phyloP scores from a whole-genome alignment of 2,888 invertebrate species.

The Didymodactylos carnosus region DNA sequence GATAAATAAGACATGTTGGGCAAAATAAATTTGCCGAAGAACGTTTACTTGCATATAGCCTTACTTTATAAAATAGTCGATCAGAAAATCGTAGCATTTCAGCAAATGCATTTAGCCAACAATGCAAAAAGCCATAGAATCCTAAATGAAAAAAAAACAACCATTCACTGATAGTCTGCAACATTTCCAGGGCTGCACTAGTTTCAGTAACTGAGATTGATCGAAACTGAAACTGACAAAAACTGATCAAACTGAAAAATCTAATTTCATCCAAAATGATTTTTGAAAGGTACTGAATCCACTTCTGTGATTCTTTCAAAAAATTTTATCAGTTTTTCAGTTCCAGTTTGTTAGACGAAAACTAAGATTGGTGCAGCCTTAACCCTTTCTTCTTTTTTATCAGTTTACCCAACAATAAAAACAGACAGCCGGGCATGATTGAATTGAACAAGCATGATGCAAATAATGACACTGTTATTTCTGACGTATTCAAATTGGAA shows the following conservation, averaged over 20 bases:
- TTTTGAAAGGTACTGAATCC: too few species aligned
- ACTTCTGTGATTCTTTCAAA: too few species aligned
- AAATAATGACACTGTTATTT: slow-evolving; percentile 30
- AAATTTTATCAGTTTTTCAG: background rate
- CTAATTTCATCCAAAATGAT: too few species aligned
- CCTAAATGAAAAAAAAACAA: slow-evolving; percentile 40
- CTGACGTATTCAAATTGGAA: slow-evolving; percentile 32
- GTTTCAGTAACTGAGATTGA: too few species aligned
- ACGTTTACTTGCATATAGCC: too few species aligned
- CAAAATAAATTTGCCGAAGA: too few species aligned
- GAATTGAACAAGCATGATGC: slow-evolving; percentile 47
- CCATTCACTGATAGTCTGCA: too few species aligned
- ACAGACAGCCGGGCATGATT: slow-evolving; percentile 49
- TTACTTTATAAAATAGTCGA: slow-evolving; percentile 52
- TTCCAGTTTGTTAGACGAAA: background rate
- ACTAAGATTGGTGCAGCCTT: background rate
- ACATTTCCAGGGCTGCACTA: too few species aligned
- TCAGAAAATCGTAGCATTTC: slow-evolving; percentile 71
- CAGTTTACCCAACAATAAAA: slow-evolving; percentile 22
- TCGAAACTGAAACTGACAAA: too few species aligned
- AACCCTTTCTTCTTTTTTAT: too few species aligned
- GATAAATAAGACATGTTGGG: too few species aligned
- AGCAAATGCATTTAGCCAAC: slow-evolving; percentile 73
- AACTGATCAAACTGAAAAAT: too few species aligned
- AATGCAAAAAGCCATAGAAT: slow-evolving; percentile 69